These are phyloP conservation scores for Sinelater perroti DNA, from an alignment of 2,888 invertebrate genomes.

Conservation along the genomic window DNA sequence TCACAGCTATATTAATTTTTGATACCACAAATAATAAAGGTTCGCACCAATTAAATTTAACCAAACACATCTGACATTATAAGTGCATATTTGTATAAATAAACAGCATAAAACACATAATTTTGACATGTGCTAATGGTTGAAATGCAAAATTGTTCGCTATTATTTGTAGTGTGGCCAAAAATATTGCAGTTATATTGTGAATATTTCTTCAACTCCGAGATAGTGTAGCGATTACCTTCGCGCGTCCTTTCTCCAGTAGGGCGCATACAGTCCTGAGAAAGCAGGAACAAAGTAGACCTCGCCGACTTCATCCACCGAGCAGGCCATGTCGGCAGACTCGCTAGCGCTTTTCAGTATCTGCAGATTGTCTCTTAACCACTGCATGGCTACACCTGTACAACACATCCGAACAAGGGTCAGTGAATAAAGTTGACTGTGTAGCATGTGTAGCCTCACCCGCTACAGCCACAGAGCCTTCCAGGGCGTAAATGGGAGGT, in stretches of 20 bases:
- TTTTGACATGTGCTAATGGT: too few relatives aligned
- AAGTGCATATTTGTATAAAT: too few relatives aligned
- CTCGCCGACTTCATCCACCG: conserved; percentile 73
- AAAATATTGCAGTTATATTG: too few relatives aligned
- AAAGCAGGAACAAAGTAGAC: conserved; percentile 98
- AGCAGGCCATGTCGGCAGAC: conserved; percentile 71
- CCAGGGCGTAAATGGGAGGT: conserved; percentile 85
- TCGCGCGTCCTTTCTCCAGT: conserved; percentile 86
- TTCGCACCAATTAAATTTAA: too few relatives aligned
- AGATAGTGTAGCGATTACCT: too few relatives aligned
- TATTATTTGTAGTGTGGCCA: too few relatives aligned
- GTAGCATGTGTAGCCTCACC: conserved; percentile 7
- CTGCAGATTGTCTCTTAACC: conserved; percentile 88
- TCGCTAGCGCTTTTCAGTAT: conserved; percentile 75
- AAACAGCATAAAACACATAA: too few relatives aligned
- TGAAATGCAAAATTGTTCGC: too few relatives aligned
- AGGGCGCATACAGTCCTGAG: conserved; percentile 94
- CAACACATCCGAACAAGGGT: neutral
- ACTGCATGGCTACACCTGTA: conserved; percentile 81
- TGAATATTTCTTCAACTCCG: neutral
- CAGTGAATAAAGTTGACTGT: neutral
- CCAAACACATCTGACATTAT: too few relatives aligned
- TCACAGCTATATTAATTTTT: too few relatives aligned
- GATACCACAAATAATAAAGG: too few relatives aligned
- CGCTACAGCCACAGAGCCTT: conserved; percentile 88